Evolutionary conservation across 2,113 vertebrate species (phyloP), one percentile per base, ranked within the genome.

Genomic region (Tamias sibiricus): DNA sequence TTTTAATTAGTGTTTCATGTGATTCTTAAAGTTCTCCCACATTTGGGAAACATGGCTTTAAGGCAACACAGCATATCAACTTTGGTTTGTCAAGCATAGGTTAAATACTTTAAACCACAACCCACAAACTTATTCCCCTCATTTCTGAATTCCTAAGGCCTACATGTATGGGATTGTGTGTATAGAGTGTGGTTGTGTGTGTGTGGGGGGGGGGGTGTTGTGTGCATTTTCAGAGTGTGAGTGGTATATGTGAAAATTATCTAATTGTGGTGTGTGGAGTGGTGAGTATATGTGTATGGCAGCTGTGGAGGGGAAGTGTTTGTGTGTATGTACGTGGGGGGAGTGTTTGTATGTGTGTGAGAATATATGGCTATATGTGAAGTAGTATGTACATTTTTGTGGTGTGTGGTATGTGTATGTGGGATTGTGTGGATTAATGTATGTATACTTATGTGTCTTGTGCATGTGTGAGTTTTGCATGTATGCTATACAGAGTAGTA

Each of bases 91-190:
- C 90, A 87, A 81, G 9, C 0, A 4, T 28, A 28, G 1, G 1
- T 74, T 90, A 81, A 89, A 74, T 85, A 86, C 28, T 74, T 95
- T 84, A 76, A 47, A 35, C 79, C 71, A 76, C 47, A 35, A 52
- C 2, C 83, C 47, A 17, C 14, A 68, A 32, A 76, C 32, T 68
- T n/a, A 71, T 42, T 81, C 37, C 24, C 8, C 44, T 92, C 52
- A 79, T 72, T 83, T 90, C 47, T 71, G 52, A 17, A 26, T 66
- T 87, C 72, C 59, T 85, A 40, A 79, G 24, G 14, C 1, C 0
- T 47, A 20, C 68, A 64, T 83, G 4, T 59, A 22, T 49, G 42
- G 0, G 40, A 0, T 6, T 40, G 11, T 28, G 8, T 47, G 6
- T 24, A 8, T 35, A 22, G 22, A 54, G 26, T 17, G 4, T 52